Percentiles rank a stretch among this genome's conserved stretches.
These are phyloP conservation scores for Limonius californicus DNA, from an alignment of 1,140 invertebrate genomes.

Conservation along the genomic window DNA sequence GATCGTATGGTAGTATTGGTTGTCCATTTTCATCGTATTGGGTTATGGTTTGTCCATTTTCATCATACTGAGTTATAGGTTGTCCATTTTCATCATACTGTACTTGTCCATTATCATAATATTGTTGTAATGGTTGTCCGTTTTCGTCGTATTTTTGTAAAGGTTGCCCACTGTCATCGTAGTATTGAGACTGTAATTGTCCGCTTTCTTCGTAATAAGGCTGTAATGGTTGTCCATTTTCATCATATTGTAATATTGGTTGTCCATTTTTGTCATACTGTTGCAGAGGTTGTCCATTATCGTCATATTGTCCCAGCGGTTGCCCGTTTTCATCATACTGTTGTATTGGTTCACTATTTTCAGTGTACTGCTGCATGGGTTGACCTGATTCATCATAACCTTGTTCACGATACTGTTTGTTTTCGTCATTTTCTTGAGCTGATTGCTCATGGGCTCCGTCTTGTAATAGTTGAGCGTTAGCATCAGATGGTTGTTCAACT, in stretches of 20 bases:
- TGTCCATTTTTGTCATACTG: background rate
- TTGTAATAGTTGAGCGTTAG: constrained; percentile 4
- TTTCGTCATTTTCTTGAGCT: background rate
- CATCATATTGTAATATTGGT: constrained; percentile 10
- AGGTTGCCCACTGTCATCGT: constrained; percentile 16
- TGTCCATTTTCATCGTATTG: constrained; percentile 1
- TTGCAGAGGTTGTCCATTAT: constrained; percentile 11
- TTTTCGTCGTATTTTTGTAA: constrained; percentile 9
- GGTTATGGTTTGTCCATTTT: constrained; percentile 12
- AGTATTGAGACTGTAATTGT: constrained; percentile 13
- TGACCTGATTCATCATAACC: constrained; percentile 26
- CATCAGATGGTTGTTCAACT: constrained; percentile 1
- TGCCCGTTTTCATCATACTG: constrained; percentile 20
- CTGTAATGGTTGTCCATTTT: constrained; percentile 29
- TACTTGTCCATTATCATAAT: constrained; percentile 19
- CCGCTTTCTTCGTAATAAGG: constrained; percentile 28
- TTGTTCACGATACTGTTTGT: no score
- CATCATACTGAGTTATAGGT: constrained; percentile 18
- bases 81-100: constrained; percentile 30
- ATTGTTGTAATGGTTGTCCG: constrained; percentile 9
- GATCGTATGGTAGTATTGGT: constrained; percentile 6
- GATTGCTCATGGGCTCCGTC: background rate
- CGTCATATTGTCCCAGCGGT: constrained; percentile 9
- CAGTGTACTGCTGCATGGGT: constrained; percentile 25
- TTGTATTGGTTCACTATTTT: constrained; percentile 22